Evolutionary conservation across 2,888 invertebrate genomes (phyloP), one percentile per base, ranked within the genome.

Genomic region (Eristalis pertinax): DNA sequence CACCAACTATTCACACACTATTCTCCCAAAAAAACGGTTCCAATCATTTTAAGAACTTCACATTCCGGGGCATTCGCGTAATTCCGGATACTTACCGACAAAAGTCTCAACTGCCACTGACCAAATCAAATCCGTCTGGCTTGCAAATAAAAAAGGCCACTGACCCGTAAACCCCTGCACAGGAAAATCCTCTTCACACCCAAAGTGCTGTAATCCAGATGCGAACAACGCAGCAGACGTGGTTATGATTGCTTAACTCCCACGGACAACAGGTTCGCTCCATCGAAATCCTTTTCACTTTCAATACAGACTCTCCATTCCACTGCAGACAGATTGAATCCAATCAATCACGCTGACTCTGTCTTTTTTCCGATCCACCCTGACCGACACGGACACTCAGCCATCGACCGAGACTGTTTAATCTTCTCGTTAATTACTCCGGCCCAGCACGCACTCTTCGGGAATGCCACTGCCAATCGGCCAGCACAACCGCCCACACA

Each of bases 351-450:
- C 38, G 43, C 15, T 8, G 32, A 77, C 32, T 32, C 32, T 1
- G 26, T 22, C 1, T 22, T n/a, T 60, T 38, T 64, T 32, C n/a
- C 19, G 11, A 19, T 32, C 24, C 1, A 32, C 19, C n/a, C 2
- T 19, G 29, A 24, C 29, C 8, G 29, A 24, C 32, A 13, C 13
- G 7, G 5, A 22, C 22, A 8, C 56, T 8, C 15, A 26, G 1
- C 10, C 50, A 19, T 19, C 50, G 50, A 50, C 19, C 19, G 50
- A 19, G 26, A 60, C 22, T 50, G 15, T 75, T 65, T 75, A 65
- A 75, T 75, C 38, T 32, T 74, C 64, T 4, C 35, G 50, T 63
- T 74, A 63, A 74, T 64, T 50, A 74, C 62, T 65, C 56, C 10
- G 29, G 5, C 19, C 24, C 26, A 41, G 38, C 65, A 68, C 60